Evolutionary conservation across 2,113 vertebrate species (phyloP).

Genomic region (Ammodytes marinus): DNA sequence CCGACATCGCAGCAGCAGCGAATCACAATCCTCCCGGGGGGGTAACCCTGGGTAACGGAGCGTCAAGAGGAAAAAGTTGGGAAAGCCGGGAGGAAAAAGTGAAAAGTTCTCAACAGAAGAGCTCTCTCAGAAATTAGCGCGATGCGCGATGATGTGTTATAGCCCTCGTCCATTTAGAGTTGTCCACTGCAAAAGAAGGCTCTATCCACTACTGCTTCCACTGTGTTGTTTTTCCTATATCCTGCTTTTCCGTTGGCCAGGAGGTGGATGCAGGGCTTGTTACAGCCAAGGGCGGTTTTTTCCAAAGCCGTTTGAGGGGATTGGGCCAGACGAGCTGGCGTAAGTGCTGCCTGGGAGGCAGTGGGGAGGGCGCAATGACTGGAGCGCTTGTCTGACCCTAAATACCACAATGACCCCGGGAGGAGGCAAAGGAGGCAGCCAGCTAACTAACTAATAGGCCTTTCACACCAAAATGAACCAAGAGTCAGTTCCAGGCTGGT

Average conservation of each 20-base stretch:
- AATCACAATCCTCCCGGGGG: conserved; percentile 81
- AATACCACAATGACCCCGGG: conserved; percentile 88
- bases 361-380: conserved; percentile 86
- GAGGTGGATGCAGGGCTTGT: conserved; percentile 83
- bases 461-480: too few relatives aligned
- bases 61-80: conserved; percentile 75
- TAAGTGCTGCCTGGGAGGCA: conserved; percentile 78
- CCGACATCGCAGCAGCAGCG: conserved; percentile 66
- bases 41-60: conserved; percentile 75
- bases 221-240: conserved; percentile 70
- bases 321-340: conserved; percentile 82
- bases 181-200: conserved; percentile 21
- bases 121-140: conserved; percentile 48
- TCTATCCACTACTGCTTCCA: conserved; percentile 38
- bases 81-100: conserved; percentile 71
- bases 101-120: conserved; percentile 68
- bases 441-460: conserved; percentile 17
- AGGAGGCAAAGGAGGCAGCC: conserved; percentile 80
- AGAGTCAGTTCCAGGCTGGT: too few relatives aligned
- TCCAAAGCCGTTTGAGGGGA: conserved; percentile 85
- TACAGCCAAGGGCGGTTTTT: conserved; percentile 86
- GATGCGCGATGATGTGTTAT: conserved; percentile 62
- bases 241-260: conserved; percentile 88
- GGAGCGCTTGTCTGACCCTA: conserved; percentile 87
- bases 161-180: conserved; percentile 47